A percentile compares a stretch with the other conserved stretches of the same genome.
Evolutionary conservation across 1,140 invertebrate genomes (phyloP).

Genomic region (Hylaeus anthracinus): DNA sequence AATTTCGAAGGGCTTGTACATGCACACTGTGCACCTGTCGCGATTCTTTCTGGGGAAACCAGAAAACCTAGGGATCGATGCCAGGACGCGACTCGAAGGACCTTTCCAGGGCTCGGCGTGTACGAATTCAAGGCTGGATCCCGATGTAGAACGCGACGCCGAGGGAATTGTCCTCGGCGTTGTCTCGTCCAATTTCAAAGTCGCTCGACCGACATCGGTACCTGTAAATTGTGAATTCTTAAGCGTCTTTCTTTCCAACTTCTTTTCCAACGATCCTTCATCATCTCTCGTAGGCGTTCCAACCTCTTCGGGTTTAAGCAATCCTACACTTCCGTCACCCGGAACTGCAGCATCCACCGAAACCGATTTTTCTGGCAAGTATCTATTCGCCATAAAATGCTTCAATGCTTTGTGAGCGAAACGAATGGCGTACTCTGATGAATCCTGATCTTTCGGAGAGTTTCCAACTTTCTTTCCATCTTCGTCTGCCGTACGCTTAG

Average conservation of each 20-base stretch:
- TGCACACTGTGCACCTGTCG: slow-evolving; percentile 69
- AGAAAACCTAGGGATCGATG: slow-evolving; percentile 45
- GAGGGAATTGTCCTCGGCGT: slow-evolving; percentile 49
- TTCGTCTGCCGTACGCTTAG: too few relatives aligned
- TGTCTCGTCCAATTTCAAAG: slow-evolving; percentile 20
- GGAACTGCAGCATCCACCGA: too few relatives aligned
- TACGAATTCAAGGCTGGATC: slow-evolving; percentile 23
- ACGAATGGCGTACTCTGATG: slow-evolving; percentile 34
- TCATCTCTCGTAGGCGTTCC: not conserved
- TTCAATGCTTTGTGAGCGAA: slow-evolving; percentile 52
- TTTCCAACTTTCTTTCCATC: not conserved
- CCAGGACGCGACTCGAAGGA: slow-evolving; percentile 17
- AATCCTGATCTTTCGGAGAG: not conserved
- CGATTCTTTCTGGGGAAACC: slow-evolving; percentile 60
- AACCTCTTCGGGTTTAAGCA: too few relatives aligned
- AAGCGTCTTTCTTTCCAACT: not conserved
- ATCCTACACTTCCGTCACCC: not conserved
- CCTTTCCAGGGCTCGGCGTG: not conserved
- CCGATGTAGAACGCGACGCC: slow-evolving; percentile 22
- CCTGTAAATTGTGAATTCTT: not conserved
- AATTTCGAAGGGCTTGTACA: slow-evolving; percentile 48
- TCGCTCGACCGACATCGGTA: not conserved
- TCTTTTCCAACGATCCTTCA: not conserved
- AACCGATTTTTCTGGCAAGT: not conserved
- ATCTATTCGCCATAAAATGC: slow-evolving; percentile 26